Evolutionary conservation across 1,140 invertebrate genomes (phyloP).

Genomic region (Trachymyrmex septentrionalis): DNA sequence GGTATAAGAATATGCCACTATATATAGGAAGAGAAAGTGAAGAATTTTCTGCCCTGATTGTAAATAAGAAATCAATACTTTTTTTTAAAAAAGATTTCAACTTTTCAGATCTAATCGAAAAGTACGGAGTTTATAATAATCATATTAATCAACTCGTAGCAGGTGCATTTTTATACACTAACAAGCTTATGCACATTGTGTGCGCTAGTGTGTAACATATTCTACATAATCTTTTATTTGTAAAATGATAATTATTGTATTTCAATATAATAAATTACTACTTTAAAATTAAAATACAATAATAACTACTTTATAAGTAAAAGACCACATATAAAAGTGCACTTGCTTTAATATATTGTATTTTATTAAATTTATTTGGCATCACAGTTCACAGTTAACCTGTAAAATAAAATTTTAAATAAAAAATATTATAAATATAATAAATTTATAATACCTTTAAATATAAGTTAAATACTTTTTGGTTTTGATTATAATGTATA

Average conservation of each 20-base stretch:
- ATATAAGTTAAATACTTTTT: not conserved
- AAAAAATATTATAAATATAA: not conserved
- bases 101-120: not conserved
- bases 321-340: too few relatives aligned
- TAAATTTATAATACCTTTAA: not conserved
- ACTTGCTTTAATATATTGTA: not conserved
- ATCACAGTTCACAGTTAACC: too few relatives aligned
- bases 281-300: too few relatives aligned
- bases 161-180: not conserved
- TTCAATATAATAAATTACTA: too few relatives aligned
- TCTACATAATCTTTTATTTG: not conserved
- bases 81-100: not conserved
- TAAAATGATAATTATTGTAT: conserved; percentile 4
- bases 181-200: not conserved
- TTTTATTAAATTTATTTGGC: not conserved
- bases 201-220: not conserved
- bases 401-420: conserved; percentile 2
- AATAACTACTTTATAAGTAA: too few relatives aligned
- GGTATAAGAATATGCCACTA: conserved; percentile 2
- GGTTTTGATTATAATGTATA: not conserved
- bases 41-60: conserved; percentile 11
- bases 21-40: not conserved
- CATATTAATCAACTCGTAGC: not conserved
- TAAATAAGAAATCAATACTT: conserved; percentile 23
- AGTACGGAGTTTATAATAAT: not conserved